Base-by-base conservation (phyloP, 2,113 vertebrate species). In the Spea bombifrons region DNA sequence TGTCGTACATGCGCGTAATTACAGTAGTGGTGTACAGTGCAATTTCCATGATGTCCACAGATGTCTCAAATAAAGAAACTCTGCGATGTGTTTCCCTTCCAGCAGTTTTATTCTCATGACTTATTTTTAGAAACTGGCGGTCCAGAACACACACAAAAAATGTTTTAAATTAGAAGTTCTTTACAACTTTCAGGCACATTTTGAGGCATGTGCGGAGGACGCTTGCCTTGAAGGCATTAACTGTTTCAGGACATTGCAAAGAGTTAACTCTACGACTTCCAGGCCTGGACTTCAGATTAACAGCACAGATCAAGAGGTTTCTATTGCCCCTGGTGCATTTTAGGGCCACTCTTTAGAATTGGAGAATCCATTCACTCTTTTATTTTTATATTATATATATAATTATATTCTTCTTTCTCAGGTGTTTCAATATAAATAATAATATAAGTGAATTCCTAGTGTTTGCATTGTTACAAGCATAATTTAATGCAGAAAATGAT, bases 41-140 rank as follows among this genome's bases (percentile, higher is more conserved):
- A 30, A 77, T 70, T 77, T 77, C 75, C 75, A 70, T 71, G 75
- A 77, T 77, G 75, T 77, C 17, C 47, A 45, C 75, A 77, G 66
- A 77, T 77, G 75, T 61, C 66, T 70, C 69, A 44, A 77, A 77
- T 70, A 70, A 76, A 76, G 75, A 66, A 75, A 44, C 48, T 75
- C 67, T 63, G 12, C 44, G 63, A 66, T 67, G 44, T 70, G 66
- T 66, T 77, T 77, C 61, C 67, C 9, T 77, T 77, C 75, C 75
- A 77, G 75, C 75, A 70, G 55, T 70, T 70, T 61, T 16, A 70
- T 77, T 77, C 75, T 77, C 75, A 77, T 77, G 65, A 30, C 46
- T 63, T 77, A 77, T 77, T 77, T 77, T 77, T 77, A 77, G 75
- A 77, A 50, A 44, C n/a, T 8, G 17, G 16, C 13, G 68, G 66